Base-by-base conservation (phyloP, 2,888 invertebrate species). In the Chaitophorus viminalis region DNA sequence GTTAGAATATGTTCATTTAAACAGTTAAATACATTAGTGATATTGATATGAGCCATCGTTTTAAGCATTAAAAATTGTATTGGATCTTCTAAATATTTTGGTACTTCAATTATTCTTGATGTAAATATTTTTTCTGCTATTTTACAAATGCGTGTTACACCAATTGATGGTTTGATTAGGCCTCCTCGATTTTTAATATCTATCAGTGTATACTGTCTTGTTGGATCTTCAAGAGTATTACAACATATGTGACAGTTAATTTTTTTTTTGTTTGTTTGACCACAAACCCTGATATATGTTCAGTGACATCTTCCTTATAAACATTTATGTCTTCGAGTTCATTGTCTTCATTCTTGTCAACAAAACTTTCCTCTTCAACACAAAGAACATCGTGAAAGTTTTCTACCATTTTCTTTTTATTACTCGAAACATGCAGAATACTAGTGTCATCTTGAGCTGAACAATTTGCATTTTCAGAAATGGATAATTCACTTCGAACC, bases 141-240 rank as follows among this genome's bases (percentile, higher is more conserved):
- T 68, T 68, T 68, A 68, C 68, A 68, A 6, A 68, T 68, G 1
- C 9, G 3, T 68, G 29, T n/a, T 25, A 68, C 68, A 68, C 29
- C 68, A 68, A 68, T 65, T n/a, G 36, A n/a, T n/a, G 36, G 77
- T 65, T 79, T 79, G 1, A 17, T 79, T 11, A 39, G 31, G 0
- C 60, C 60, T 31, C 36, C 78, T 65, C 79, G 3, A n/a, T 60
- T 36, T 79, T 79, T 79, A 14, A 79, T 79, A n/a, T 79, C 79
- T 0, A 79, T 79, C 25, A 5, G 6, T 3, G 6, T 39, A 39
- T 39, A 39, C 36, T 39, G 36, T 39, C 36, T 39, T 39, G 36
- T 39, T 39, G 36, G 6, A 39, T 39, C 36, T 39, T 39, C 36
- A 39, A 39, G 36, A 39, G 36, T 6, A 39, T 39, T 39, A 39